Conservation (phyloP, 2,797 vertebrate species). For the Ctenochaetus hawaiiensis region DNA sequence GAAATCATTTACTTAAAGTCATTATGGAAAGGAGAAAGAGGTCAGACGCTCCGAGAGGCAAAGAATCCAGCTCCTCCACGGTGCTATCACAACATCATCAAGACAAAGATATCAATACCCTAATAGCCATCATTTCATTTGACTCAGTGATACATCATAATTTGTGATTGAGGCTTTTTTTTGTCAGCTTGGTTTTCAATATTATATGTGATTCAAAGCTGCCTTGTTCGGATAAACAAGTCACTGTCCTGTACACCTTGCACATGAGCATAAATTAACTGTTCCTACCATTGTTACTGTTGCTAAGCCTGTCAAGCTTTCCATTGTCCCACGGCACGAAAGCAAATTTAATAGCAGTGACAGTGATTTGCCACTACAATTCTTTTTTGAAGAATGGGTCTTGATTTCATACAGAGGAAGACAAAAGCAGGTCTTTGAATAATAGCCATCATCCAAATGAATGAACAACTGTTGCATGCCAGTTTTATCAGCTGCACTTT, state of each 20-base stretch:
- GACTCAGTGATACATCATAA: slow-evolving; percentile 36
- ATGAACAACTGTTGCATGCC: background rate
- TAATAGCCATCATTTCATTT: slow-evolving; percentile 20
- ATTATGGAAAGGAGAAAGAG: slow-evolving; percentile 79
- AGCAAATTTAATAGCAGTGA: too few species aligned
- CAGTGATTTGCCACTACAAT: background rate
- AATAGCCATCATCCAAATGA: background rate
- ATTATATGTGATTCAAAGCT: slow-evolving; percentile 9
- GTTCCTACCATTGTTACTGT: background rate
- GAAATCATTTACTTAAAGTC: slow-evolving; percentile 84
- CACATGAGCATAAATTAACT: background rate
- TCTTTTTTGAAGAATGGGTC: background rate
- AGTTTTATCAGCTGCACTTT: background rate
- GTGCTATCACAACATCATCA: slow-evolving; percentile 39
- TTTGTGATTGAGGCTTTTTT: slow-evolving; percentile 19
- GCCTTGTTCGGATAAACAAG: background rate
- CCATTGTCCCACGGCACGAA: background rate
- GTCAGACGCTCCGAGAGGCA: slow-evolving; percentile 60
- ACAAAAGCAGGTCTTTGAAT: background rate
- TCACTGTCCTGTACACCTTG: background rate
- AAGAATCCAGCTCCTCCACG: slow-evolving; percentile 39
- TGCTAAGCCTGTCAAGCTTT: background rate
- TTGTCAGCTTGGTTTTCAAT: background rate
- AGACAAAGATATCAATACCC: slow-evolving; percentile 23
- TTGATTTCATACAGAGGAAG: background rate